Percentiles rank a stretch among this genome's conserved stretches.
Conservation (phyloP, 2,797 vertebrate genomes). For the Ptychadena robeensis region DNA sequence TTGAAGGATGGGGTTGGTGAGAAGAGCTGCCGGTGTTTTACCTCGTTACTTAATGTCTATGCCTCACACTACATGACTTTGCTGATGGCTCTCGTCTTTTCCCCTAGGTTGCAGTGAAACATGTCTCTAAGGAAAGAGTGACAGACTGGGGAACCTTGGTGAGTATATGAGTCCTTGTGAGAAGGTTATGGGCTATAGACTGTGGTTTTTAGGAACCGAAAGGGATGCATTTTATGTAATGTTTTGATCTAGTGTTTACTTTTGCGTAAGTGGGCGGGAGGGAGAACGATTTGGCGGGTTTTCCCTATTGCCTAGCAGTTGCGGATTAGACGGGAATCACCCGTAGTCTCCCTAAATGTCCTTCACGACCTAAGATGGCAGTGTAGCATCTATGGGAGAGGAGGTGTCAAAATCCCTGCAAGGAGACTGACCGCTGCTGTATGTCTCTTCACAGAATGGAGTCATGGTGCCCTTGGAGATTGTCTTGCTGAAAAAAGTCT, state of each 20-base stretch:
- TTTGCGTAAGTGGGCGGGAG: constrained; percentile 28
- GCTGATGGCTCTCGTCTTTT: neutral
- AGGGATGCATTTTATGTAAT: neutral
- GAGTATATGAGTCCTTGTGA: constrained; percentile 69
- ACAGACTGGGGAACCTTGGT: constrained; percentile 92
- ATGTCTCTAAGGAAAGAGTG: constrained; percentile 91
- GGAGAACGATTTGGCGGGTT: constrained; percentile 55
- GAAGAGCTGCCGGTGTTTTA: neutral
- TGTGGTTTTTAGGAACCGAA: neutral
- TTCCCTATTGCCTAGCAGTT: neutral
- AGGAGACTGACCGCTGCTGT: neutral
- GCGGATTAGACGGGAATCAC: neutral
- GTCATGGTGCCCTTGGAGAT: constrained; percentile 91
- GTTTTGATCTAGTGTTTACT: neutral
- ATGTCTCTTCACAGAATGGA: constrained; percentile 76
- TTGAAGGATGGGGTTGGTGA: too few species aligned
- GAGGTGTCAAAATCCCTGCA: too few species aligned
- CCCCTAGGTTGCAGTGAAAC: constrained; percentile 89
- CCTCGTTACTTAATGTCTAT: neutral
- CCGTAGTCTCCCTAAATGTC: neutral
- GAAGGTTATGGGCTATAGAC: neutral
- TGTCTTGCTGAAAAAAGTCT: constrained; percentile 93
- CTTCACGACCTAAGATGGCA: neutral
- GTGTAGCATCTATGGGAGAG: neutral
- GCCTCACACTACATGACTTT: neutral